Base-by-base conservation (phyloP, 2,888 invertebrate species). In the Lepidochrysops patricia region DNA sequence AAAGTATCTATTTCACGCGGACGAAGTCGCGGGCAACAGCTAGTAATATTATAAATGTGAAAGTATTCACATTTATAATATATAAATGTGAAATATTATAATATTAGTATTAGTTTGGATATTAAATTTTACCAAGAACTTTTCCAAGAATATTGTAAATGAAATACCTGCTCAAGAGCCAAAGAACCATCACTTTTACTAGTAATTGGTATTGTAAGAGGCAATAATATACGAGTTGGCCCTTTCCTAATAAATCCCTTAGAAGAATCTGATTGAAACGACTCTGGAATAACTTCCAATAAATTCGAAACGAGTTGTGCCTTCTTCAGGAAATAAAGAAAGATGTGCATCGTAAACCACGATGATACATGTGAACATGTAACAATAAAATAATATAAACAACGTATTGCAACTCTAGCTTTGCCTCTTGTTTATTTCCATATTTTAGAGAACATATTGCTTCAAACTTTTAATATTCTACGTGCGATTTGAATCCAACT, bases 331-430 rank as follows among this genome's bases (percentile, higher is more conserved):
- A 78, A 80, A 84, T 82, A 82, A 79, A 81, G 78, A 77, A 75
- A 73, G 75, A 73, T 77, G 74, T 72, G 74, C 74, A 74, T 81
- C 84, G 82, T 83, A 82, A 84, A 84, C 74, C 72, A 76, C 77
- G 73, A 75, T 80, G 83, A 82, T 84, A 80, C 81, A 82, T 74
- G 74, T 73, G 69, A 72, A 73, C 76, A 72, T 73, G 72, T 72
- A 71, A 75, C 76, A 80, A 82, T 83, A 81, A 80, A 82, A 77
- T 77, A 78, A 81, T 79, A 72, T 70, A 69, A 66, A 66, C 67
- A 73, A 78, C 77, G 74, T 75, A 73, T 75, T 77, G 72, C 72
- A 76, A 72, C 71, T 70, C 76, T 76, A 77, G 73, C 6, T 1
- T 15, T 37, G 37, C 43, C 43, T 43, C 25, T n/a, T 57, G 35